These are phyloP conservation scores for Hydrotaea cyrtoneurina DNA, from an alignment of 2,888 invertebrate species.

Conservation along the genomic window DNA sequence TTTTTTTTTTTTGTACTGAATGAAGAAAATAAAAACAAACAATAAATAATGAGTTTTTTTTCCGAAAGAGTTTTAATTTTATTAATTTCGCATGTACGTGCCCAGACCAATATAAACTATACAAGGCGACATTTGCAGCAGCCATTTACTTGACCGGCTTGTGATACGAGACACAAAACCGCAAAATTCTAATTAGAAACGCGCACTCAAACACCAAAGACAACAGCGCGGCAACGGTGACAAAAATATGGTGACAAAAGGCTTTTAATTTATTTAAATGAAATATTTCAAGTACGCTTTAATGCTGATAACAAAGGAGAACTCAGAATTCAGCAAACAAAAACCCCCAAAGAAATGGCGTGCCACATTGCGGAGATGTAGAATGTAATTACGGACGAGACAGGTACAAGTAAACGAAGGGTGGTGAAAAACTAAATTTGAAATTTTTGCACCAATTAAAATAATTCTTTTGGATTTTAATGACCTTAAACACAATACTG, in stretches of 20 bases:
- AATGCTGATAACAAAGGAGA: conserved; percentile 10
- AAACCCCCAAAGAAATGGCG: neutral
- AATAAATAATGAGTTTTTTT: conserved; percentile 53
- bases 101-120: conserved; percentile 55
- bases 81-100: conserved; percentile 64
- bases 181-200: conserved; percentile 64
- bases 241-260: conserved; percentile 61
- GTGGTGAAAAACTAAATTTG: too few relatives aligned
- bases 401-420: conserved; percentile 4
- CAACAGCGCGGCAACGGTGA: conserved; percentile 6
- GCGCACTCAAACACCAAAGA: conserved; percentile 28
- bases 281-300: conserved; percentile 44
- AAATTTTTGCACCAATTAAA: too few relatives aligned
- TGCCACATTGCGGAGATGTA: neutral
- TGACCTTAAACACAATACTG: too few relatives aligned
- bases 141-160: conserved; percentile 45
- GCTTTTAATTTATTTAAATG: conserved; percentile 63
- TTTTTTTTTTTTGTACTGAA: neutral
- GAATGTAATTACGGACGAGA: conserved; percentile 53
- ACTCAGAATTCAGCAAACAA: neutral
- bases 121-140: conserved; percentile 19
- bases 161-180: conserved; percentile 54
- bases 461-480: too few relatives aligned
- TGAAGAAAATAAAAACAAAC: conserved; percentile 27
- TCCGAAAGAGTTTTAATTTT: conserved; percentile 60